A percentile compares a stretch with the other conserved stretches of the same genome.
Evolutionary conservation across 2,888 invertebrate genomes (phyloP).

Genomic region (Pasiphila rectangulata): DNA sequence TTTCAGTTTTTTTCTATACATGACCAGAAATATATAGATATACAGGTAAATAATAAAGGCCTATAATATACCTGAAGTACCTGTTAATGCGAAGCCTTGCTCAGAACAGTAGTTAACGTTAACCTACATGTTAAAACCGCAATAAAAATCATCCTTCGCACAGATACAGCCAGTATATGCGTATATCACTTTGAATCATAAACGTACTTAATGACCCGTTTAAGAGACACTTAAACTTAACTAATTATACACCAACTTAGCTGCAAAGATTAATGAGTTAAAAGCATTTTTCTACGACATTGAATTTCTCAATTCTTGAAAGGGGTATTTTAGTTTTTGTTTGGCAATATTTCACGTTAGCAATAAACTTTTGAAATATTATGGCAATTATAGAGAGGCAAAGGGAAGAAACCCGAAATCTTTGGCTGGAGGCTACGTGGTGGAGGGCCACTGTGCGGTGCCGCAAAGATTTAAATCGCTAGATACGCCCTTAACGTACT

Average conservation of each 20-base stretch:
- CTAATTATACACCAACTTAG: conserved; percentile 20
- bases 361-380: conserved; percentile 64
- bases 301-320: conserved; percentile 25
- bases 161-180: not conserved
- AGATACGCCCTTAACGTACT: too few species aligned
- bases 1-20: too few species aligned
- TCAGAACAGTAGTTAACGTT: conserved; percentile 6
- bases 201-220: conserved; percentile 14
- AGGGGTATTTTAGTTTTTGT: conserved; percentile 25
- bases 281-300: conserved; percentile 21
- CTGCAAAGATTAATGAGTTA: conserved; percentile 18
- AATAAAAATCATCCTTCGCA: conserved; percentile 8
- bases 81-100: not conserved
- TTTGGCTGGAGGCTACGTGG: conserved; percentile 54
- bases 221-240: conserved; percentile 15
- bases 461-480: too few species aligned
- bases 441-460: conserved; percentile 73
- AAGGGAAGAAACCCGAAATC: conserved; percentile 60
- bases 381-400: conserved; percentile 62
- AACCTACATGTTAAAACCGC: conserved; percentile 4
- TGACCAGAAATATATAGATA: not conserved
- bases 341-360: conserved; percentile 55
- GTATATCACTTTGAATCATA: conserved; percentile 8
- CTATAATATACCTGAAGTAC: not conserved
- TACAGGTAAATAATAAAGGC: not conserved